These are phyloP conservation scores for Acyrthosiphon pisum DNA, from an alignment of 1,140 invertebrate genomes.

Conservation along the genomic window DNA sequence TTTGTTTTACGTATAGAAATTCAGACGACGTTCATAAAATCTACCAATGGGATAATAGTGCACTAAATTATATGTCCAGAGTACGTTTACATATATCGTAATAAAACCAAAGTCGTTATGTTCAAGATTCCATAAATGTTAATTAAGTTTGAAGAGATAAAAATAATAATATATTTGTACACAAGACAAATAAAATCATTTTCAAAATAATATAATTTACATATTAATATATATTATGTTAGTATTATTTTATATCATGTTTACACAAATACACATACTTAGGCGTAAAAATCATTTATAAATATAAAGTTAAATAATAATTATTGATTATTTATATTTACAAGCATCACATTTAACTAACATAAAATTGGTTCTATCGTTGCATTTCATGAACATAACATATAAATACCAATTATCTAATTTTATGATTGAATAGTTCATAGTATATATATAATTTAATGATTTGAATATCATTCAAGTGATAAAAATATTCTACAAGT, in stretches of 20 bases:
- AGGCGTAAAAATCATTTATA: background rate
- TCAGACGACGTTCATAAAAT: slow-evolving; percentile 11
- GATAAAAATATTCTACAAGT: background rate
- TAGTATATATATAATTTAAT: no score
- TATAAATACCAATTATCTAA: background rate
- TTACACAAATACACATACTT: background rate
- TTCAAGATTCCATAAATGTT: background rate
- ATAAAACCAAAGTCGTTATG: slow-evolving; percentile 2
- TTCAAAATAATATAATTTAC: background rate
- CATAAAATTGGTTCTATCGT: no score
- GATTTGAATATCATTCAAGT: background rate
- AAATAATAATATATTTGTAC: slow-evolving; percentile 4
- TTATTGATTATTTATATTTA: no score
- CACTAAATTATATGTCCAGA: background rate
- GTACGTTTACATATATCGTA: background rate
- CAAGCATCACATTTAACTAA: background rate
- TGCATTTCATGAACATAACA: background rate
- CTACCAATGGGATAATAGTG: background rate
- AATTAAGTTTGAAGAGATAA: slow-evolving; percentile 11
- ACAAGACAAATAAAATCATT: background rate
- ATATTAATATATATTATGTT: background rate
- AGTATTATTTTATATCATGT: background rate
- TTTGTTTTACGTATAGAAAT: slow-evolving; percentile 7
- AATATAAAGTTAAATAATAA: background rate
- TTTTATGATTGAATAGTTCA: background rate